A percentile compares a stretch with the other conserved stretches of the same genome.
Conservation (phyloP, 2,888 invertebrate genomes). For the Microctonus brassicae region DNA sequence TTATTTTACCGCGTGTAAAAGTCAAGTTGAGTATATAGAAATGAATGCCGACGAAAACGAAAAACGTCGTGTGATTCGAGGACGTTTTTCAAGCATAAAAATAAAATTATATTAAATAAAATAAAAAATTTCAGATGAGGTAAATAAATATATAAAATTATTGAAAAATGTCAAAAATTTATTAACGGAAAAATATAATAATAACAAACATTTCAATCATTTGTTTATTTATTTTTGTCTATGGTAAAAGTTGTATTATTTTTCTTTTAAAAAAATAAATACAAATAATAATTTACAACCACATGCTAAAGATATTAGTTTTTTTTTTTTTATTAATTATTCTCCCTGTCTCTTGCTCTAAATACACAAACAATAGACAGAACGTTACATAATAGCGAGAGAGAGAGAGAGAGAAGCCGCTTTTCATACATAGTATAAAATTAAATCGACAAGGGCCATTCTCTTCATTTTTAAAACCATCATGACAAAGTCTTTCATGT, state of each 20-base stretch:
- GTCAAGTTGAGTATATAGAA: slow-evolving; percentile 16
- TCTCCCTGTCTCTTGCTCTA: slow-evolving; percentile 26
- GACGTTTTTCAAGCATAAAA: slow-evolving; percentile 35
- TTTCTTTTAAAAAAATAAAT: too few species aligned
- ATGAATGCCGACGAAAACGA: slow-evolving; percentile 14
- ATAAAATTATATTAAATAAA: slow-evolving; percentile 25
- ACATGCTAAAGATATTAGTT: too few species aligned
- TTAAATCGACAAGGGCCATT: slow-evolving; percentile 3
- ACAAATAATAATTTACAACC: too few species aligned
- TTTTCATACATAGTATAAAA: slow-evolving; percentile 3
- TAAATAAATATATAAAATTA: slow-evolving; percentile 34
- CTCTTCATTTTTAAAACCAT: not conserved
- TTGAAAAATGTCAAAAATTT: too few species aligned
- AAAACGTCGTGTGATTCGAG: slow-evolving; percentile 15
- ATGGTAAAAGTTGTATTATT: too few species aligned
- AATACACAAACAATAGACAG: slow-evolving; percentile 34
- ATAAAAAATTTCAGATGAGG: slow-evolving; percentile 24
- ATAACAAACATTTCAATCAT: too few species aligned
- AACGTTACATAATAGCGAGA: not conserved
- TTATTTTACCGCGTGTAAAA: slow-evolving; percentile 50
- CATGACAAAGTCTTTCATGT: slow-evolving; percentile 1
- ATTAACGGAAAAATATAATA: too few species aligned
- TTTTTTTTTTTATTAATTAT: slow-evolving; percentile 17
- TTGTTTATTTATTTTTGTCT: too few species aligned
- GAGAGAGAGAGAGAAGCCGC: not conserved